Base-by-base conservation (phyloP, 2,113 vertebrate genomes). In the Fulica atra region DNA sequence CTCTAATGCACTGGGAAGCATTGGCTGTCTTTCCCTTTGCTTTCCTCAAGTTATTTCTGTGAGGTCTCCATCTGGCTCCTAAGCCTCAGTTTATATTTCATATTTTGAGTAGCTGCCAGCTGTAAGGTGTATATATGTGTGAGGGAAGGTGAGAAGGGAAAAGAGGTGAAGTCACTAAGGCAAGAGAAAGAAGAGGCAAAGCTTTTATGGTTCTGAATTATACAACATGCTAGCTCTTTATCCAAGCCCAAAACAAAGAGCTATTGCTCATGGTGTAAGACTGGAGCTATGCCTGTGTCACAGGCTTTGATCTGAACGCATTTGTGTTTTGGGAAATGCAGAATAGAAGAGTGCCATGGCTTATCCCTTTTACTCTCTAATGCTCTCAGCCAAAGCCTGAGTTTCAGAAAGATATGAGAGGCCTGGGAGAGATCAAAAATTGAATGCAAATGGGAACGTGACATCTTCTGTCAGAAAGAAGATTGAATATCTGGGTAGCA, bases 371-470 rank as follows among this genome's bases (percentile, higher is more conserved):
- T 73, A 5, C 29, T 89, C 53, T 64, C 53, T 92, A 57, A 82
- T 51, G 63, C 53, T 94, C 73, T 94, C 83, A 94, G 66, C 31
- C 80, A 42, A 57, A 94, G 80, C 54, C 69, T 66, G 77, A 66
- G 74, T 53, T 88, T 86, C 65, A 81, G 48, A 66, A 63, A 66
- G 33, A 53, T 20, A 26, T 16, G 44, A 83, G 44, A 72, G 83
- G 6, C 14, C 82, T 88, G 83, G 16, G 72, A 74, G 80, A 93
- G 88, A 86, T 86, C 60, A 92, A 91, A 91, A 92, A 93, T 8
- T 66, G 69, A 95, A 95, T 76, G 89, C 69, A 91, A 74, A 72
- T 89, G 35, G 81, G 33, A 92, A 46, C 33, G 13, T 15, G 51
- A 36, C 86, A 79, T 92, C 72, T 66, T 63, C 56, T 92, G 28